phyloP scores from a whole-genome alignment of 2,113 vertebrate genomes.

The Neolamprologus devosi region DNA sequence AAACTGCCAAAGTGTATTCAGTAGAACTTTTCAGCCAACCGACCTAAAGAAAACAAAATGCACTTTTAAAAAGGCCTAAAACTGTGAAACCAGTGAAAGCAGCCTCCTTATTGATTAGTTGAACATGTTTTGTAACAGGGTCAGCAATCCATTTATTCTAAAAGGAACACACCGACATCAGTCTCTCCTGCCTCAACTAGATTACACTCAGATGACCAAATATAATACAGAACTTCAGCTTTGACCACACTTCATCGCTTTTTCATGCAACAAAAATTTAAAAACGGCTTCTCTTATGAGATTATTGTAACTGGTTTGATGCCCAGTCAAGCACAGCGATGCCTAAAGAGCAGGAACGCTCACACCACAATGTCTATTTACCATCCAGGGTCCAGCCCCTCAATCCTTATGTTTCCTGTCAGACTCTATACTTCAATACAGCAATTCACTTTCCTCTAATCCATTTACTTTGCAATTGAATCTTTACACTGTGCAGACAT shows the following conservation, averaged over 20 bases:
- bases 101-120: background rate
- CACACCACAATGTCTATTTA: background rate
- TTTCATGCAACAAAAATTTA: background rate
- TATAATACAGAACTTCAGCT: background rate
- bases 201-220: background rate
- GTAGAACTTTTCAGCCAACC: background rate
- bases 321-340: background rate
- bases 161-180: background rate
- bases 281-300: background rate
- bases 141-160: background rate
- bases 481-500: constrained; percentile 49
- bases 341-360: background rate
- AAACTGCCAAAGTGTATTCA: background rate
- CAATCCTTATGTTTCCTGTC: constrained; percentile 10
- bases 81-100: background rate
- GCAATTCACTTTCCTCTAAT: constrained; percentile 59
- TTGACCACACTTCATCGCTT: background rate
- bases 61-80: background rate
- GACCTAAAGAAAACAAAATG: background rate
- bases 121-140: background rate
- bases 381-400: background rate
- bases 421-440: constrained; percentile 29
- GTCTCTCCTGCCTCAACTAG: background rate
- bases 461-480: constrained; percentile 66
- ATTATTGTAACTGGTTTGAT: background rate